phyloP scores from a whole-genome alignment of 1,140 invertebrate genomes.

The Caerostris darwini region DNA sequence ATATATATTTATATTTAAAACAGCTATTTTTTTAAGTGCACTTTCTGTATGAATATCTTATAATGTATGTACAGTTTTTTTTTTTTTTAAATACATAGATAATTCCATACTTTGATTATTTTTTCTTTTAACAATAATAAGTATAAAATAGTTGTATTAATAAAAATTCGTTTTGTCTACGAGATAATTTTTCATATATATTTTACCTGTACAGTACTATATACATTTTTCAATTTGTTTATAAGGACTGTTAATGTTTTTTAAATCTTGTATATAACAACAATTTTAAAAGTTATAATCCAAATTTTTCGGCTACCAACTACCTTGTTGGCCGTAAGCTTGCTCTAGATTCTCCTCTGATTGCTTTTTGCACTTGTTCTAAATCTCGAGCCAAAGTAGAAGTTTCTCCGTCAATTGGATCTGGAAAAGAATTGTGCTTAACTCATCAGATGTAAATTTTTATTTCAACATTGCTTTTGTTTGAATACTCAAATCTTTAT shows the following conservation, averaged over 20 bases:
- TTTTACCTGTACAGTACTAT: background rate
- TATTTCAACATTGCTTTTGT: too few species aligned
- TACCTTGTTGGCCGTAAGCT: constrained; percentile 64
- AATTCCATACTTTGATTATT: background rate
- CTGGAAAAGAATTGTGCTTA: constrained; percentile 14
- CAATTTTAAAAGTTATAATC: background rate
- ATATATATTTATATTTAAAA: too few species aligned
- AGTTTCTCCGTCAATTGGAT: constrained; percentile 73
- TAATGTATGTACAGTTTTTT: background rate
- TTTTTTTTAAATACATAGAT: background rate
- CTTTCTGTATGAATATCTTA: background rate
- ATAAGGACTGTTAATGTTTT: background rate
- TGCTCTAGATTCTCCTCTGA: constrained; percentile 70
- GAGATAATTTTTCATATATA: background rate
- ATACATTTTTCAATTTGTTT: background rate
- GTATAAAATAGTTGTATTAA: background rate
- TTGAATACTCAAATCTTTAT: too few species aligned
- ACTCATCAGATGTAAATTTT: too few species aligned
- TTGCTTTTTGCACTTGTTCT: constrained; percentile 74
- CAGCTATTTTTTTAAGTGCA: too few species aligned
- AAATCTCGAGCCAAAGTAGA: constrained; percentile 70
- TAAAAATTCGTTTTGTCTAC: background rate
- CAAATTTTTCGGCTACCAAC: background rate
- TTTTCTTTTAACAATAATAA: background rate
- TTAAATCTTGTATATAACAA: background rate